Evolutionary conservation across 2,113 vertebrate species (phyloP).

Genomic region (Meleagris gallopavo): DNA sequence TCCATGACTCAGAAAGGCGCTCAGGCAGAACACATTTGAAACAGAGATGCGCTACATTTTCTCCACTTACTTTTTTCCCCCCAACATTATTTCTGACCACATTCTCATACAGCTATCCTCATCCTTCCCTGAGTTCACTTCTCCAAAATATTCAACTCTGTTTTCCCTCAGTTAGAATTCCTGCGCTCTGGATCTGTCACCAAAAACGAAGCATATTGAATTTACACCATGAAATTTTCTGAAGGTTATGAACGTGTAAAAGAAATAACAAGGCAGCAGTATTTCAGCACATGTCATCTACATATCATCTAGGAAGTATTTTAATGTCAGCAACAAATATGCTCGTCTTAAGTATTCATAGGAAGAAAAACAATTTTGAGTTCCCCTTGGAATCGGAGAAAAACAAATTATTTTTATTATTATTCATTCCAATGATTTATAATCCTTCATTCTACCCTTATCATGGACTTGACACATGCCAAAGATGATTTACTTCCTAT

Average conservation of each 20-base stretch:
- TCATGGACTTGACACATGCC: constrained; percentile 25
- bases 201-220: not conserved
- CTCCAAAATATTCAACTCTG: not conserved
- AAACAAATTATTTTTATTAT: not conserved
- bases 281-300: not conserved
- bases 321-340: not conserved
- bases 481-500: not conserved
- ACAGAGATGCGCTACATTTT: not conserved
- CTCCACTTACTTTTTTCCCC: not conserved
- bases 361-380: not conserved
- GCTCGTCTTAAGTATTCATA: not conserved
- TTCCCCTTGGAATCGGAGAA: not conserved
- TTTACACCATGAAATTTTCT: not conserved
- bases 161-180: not conserved
- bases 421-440: constrained; percentile 21
- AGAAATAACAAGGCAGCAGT: not conserved
- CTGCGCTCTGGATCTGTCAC: not conserved
- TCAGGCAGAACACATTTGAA: not conserved
- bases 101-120: not conserved
- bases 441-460: not conserved
- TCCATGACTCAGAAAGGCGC: not conserved
- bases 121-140: not conserved
- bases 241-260: not conserved
- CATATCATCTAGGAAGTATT: not conserved
- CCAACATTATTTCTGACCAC: not conserved